Percentiles rank a stretch among this genome's conserved stretches.
Conservation (phyloP, 2,113 vertebrate species). For the Micronisus gabar region DNA sequence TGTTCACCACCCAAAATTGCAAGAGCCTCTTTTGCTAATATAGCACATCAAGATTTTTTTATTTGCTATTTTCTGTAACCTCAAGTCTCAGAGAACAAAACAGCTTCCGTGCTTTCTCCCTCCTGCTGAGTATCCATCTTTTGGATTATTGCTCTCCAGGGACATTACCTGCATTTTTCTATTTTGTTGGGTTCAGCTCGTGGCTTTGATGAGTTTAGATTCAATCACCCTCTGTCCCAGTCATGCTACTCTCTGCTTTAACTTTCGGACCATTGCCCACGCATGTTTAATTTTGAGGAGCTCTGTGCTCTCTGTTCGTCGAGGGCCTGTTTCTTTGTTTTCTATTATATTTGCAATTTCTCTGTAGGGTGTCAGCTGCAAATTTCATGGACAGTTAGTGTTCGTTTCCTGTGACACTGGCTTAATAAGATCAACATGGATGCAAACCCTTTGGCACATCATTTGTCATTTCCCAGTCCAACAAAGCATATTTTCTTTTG, state of each 20-base stretch:
- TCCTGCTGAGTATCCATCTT: constrained; percentile 5
- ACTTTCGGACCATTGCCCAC: not conserved
- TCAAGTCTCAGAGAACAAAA: not conserved
- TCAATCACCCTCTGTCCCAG: not conserved
- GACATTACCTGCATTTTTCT: not conserved
- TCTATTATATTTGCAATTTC: constrained; percentile 10
- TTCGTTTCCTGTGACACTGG: not conserved
- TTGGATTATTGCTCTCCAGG: not conserved
- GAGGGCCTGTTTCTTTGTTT: not conserved
- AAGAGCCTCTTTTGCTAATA: not conserved
- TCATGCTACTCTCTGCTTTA: not conserved
- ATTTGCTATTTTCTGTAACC: constrained; percentile 7
- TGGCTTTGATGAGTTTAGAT: not conserved
- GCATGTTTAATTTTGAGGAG: not conserved
- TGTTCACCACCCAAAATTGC: not conserved
- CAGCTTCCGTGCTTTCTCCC: not conserved
- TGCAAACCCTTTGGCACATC: not conserved
- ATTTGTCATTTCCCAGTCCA: not conserved
- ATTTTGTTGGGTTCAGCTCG: not conserved
- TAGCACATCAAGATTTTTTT: not conserved
- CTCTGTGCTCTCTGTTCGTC: not conserved
- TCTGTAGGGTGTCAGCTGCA: not conserved
- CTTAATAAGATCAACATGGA: not conserved
- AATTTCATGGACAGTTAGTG: constrained; percentile 14
- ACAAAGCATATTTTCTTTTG: not conserved